Conservation (phyloP, 2,113 vertebrate genomes). For the Caretta caretta region DNA sequence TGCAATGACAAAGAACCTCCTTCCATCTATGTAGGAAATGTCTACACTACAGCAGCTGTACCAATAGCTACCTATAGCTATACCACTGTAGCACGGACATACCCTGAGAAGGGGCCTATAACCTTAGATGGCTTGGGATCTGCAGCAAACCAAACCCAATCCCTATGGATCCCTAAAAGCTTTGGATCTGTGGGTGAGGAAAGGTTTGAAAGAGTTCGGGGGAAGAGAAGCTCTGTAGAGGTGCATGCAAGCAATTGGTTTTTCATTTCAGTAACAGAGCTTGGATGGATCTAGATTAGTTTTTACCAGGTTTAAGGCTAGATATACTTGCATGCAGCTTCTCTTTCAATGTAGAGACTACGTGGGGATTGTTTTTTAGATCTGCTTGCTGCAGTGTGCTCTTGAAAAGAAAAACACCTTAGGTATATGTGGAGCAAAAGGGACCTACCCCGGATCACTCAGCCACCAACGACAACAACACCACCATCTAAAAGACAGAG, state of each 20-base stretch:
- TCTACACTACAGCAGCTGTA: neutral
- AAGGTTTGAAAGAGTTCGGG: neutral
- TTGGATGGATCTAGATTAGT: neutral
- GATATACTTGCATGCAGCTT: neutral
- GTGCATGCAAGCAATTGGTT: neutral
- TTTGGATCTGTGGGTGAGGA: neutral
- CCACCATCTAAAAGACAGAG: neutral
- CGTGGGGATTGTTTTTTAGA: neutral
- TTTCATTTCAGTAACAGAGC: neutral
- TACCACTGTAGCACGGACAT: neutral
- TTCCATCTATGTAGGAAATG: neutral
- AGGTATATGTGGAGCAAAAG: neutral
- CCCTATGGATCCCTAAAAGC: neutral
- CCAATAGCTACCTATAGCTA: too few relatives aligned
- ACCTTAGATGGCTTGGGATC: neutral
- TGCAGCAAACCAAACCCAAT: neutral
- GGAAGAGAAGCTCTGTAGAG: neutral
- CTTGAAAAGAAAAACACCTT: neutral
- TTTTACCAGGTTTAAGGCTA: neutral
- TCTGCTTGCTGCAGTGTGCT: neutral
- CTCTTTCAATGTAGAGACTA: neutral
- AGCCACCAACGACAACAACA: neutral
- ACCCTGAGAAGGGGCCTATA: neutral
- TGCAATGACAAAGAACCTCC: neutral
- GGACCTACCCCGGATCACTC: neutral